Evolutionary conservation across 1,140 invertebrate species (phyloP).

Genomic region (Drusus annulatus): DNA sequence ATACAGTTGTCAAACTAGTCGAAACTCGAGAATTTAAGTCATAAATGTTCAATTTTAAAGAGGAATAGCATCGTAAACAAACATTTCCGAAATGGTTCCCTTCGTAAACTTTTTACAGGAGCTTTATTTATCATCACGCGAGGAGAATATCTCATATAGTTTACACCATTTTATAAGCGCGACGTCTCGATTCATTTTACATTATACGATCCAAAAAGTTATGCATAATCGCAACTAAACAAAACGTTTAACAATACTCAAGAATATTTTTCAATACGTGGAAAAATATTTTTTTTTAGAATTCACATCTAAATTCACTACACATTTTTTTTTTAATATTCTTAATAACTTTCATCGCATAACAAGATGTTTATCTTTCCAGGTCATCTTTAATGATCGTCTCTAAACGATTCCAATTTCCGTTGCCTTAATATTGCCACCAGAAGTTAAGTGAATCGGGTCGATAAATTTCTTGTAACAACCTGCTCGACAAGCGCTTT

Average conservation of each 20-base stretch:
- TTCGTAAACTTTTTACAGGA: neutral
- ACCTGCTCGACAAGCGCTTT: neutral
- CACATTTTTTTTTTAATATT: too few relatives aligned
- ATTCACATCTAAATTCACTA: too few relatives aligned
- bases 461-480: neutral
- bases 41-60: slow-evolving; percentile 15
- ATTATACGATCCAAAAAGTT: too few relatives aligned
- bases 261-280: too few relatives aligned
- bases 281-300: too few relatives aligned
- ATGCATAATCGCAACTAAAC: too few relatives aligned
- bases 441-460: neutral
- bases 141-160: neutral
- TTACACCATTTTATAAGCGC: neutral
- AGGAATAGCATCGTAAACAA: slow-evolving; percentile 10
- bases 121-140: neutral
- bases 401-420: slow-evolving; percentile 21
- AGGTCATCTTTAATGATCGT: slow-evolving; percentile 18
- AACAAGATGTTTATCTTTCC: neutral
- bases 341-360: too few relatives aligned
- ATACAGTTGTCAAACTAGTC: neutral
- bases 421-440: neutral
- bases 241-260: too few relatives aligned
- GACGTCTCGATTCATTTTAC: too few relatives aligned
- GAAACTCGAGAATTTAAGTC: slow-evolving; percentile 6
- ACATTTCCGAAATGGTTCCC: neutral